Evolutionary conservation across 2,888 invertebrate genomes (phyloP).

Genomic region (Pseudolycoriella hygida): DNA sequence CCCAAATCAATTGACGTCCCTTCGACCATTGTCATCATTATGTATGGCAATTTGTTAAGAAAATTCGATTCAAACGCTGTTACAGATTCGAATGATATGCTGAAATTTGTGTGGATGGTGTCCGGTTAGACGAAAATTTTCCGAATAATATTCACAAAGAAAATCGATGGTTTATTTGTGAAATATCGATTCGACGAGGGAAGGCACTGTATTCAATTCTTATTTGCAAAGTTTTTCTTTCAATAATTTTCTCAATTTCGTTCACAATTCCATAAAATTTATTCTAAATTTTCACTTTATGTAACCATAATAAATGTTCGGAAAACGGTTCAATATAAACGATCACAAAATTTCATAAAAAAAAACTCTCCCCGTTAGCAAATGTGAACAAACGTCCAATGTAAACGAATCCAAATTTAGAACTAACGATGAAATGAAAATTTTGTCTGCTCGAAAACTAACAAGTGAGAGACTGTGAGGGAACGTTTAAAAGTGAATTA

Average conservation of each 20-base stretch:
- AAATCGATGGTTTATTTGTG: background rate
- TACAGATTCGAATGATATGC: background rate
- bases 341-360: background rate
- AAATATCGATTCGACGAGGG: background rate
- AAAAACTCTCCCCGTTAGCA: too few relatives aligned
- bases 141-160: background rate
- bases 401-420: background rate
- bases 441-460: background rate
- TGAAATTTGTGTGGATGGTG: background rate
- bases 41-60: background rate
- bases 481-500: too few relatives aligned
- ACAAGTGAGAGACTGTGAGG: too few relatives aligned
- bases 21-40: constrained; percentile 25
- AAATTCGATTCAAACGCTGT: background rate
- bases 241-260: background rate
- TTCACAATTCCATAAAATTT: too few relatives aligned
- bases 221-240: background rate
- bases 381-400: background rate
- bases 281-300: background rate
- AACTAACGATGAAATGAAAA: background rate
- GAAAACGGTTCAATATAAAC: background rate
- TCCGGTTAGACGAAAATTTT: too few relatives aligned
- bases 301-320: background rate
- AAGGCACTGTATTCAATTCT: background rate
- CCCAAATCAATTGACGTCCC: constrained; percentile 14